Evolutionary conservation across 2,797 vertebrate genomes (phyloP).

Genomic region (Jordanella pulchra): DNA sequence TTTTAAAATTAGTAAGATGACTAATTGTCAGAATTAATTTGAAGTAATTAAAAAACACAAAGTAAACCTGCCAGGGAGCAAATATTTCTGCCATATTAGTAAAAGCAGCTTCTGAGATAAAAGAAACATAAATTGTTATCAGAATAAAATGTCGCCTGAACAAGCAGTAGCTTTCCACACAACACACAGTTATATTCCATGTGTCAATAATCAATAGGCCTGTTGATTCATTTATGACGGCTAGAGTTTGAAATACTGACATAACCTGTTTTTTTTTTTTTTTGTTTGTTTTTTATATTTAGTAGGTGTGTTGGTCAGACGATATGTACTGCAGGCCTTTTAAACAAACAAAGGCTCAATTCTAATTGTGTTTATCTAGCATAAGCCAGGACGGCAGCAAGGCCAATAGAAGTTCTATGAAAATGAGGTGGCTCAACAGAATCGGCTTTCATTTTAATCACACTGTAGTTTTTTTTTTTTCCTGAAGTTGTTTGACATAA

Average conservation of each 20-base stretch:
- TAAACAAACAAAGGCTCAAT: neutral
- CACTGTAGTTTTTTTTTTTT: neutral
- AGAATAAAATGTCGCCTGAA: neutral
- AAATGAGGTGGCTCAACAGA: conserved; percentile 3
- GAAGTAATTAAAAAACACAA: neutral
- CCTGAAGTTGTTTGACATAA: neutral
- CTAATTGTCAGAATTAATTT: neutral
- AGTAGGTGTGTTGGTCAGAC: neutral
- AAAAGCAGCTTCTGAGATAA: neutral
- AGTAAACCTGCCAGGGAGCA: neutral
- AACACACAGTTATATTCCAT: neutral
- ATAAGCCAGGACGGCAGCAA: neutral
- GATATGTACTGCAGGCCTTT: neutral
- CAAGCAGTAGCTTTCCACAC: neutral
- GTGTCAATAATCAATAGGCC: neutral
- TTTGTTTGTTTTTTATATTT: neutral
- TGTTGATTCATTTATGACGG: neutral
- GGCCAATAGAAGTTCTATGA: neutral
- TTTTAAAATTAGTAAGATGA: neutral
- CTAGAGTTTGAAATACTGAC: neutral
- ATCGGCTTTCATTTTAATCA: neutral
- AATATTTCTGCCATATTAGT: neutral
- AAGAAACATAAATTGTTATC: neutral
- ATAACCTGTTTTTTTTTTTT: neutral
- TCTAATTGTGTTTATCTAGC: neutral